Evolutionary conservation across 1,140 invertebrate genomes (phyloP), one percentile per base, ranked within the genome.

Genomic region (Apis florea): DNA sequence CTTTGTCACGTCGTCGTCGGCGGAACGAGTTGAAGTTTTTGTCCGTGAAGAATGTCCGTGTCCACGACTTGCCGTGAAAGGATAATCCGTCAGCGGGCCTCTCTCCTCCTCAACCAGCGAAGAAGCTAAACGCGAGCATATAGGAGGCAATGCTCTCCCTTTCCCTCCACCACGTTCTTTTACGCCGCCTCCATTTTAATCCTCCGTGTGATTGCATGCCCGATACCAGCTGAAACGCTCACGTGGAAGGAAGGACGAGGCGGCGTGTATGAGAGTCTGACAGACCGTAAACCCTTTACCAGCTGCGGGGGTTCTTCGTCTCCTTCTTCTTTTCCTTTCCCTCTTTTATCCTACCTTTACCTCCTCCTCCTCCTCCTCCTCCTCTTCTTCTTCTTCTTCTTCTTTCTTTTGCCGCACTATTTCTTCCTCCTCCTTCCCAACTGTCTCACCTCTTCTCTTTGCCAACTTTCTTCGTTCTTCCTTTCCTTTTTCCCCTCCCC

Each of bases 221-320:
- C 87, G 92, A 93, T 93, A 93, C 89, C 89, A 90, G 91, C 85
- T 90, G 90, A 88, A 84, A 92, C 91, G 89, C 88, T 92, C 91
- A 91, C 89, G 90, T 91, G 90, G 91, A 92, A 91, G 88, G 89
- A 90, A 91, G 90, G 90, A 91, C 89, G 90, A 89, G 31, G 87
- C 90, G 90, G 83, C 90, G 84, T 84, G 86, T 90, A 90, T 88
- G 85, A 85, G 81, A 89, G 85, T 75, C 83, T 90, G 89, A 88
- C 90, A 86, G 89, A 92, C 87, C 91, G 91, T 92, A 90, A 92
- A 92, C 90, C 91, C 91, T 93, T 93, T 91, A 91, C 83, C 90
- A 90, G 84, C 91, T 90, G 89, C 91, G 89, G 89, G 91, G 91
- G 88, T 89, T 85, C 84, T 71, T 78, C 82, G 64, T 75, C 79